phyloP scores from a whole-genome alignment of 2,113 vertebrate genomes.

The Tichodroma muraria region DNA sequence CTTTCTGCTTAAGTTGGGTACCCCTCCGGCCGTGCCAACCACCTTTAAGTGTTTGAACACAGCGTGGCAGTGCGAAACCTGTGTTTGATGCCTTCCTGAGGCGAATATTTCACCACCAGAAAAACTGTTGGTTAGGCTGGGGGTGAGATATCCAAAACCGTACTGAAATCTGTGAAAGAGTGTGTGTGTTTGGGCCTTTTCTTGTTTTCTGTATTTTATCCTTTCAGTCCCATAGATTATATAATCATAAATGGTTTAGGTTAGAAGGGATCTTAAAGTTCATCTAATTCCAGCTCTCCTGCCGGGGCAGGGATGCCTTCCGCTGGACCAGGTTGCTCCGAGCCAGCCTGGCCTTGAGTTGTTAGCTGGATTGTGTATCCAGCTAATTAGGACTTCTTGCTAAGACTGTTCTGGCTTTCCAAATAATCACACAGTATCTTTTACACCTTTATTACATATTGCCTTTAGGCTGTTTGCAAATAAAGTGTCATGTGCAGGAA shows the following conservation, averaged over 20 bases:
- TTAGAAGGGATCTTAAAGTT: neutral
- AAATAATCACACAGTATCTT: accelerated
- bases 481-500: accelerated
- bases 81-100: neutral
- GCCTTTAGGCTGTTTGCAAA: neutral
- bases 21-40: accelerated
- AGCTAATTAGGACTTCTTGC: neutral
- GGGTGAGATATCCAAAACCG: accelerated
- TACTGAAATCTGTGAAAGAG: neutral
- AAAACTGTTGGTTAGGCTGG: neutral
- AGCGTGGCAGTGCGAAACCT: neutral
- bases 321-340: neutral
- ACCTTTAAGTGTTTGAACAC: accelerated
- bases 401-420: neutral
- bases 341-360: neutral
- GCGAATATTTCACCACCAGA: neutral
- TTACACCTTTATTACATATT: accelerated
- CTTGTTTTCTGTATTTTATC: neutral
- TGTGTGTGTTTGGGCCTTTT: neutral
- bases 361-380: neutral
- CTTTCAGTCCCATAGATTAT: neutral
- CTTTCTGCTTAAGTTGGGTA: accelerated
- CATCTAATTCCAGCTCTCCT: neutral
- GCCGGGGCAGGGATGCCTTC: neutral
- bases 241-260: neutral